Evolutionary conservation across 2,888 invertebrate species (phyloP), one percentile per base, ranked within the genome.

Genomic region (Dione vanillae): DNA sequence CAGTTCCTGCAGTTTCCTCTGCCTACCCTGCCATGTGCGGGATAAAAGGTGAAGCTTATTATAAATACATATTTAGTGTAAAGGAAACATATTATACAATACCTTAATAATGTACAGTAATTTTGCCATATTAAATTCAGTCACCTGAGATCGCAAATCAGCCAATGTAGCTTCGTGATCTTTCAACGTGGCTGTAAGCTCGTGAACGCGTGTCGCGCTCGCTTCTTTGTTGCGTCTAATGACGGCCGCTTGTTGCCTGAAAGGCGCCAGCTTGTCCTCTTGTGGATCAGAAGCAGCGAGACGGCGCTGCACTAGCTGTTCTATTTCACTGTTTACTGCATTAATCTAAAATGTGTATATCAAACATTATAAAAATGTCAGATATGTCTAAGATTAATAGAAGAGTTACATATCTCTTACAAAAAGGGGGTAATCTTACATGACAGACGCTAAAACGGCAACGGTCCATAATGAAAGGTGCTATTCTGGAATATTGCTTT

Each of bases 201-300:
- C 96, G 74, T 95, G 94, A 37, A 97, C 94, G 70, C 94, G 94
- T 74, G 96, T 95, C 0, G 96, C 96, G 47, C 96, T 95, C 16
- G 94, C 94, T 74, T 96, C 96, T 83, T 98, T 98, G 83, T 97
- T 97, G 70, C 97, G 95, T 12, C 95, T 94, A 59, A 97, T 96
- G 35, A 96, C 96, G 0, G 95, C 94, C 0, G 97, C 97, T 89
- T 98, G 98, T 82, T 98, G 97, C 43, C 97, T 94, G 83, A 97
- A 98, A 54, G 97, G 96, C 0, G 96, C 96, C 74, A 97, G 90
- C 83, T 97, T 97, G 84, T 97, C 97, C 71, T 94, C 94, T 69
- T 94, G 92, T 79, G 95, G 95, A 71, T 95, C 95, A 0, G 94
- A 93, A 43, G 94, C 93, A 11, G 95, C 94, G 83, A 97, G 93